A percentile compares a stretch with the other conserved stretches of the same genome.
Evolutionary conservation across 2,113 vertebrate genomes (phyloP).

Genomic region (Ictalurus furcatus): DNA sequence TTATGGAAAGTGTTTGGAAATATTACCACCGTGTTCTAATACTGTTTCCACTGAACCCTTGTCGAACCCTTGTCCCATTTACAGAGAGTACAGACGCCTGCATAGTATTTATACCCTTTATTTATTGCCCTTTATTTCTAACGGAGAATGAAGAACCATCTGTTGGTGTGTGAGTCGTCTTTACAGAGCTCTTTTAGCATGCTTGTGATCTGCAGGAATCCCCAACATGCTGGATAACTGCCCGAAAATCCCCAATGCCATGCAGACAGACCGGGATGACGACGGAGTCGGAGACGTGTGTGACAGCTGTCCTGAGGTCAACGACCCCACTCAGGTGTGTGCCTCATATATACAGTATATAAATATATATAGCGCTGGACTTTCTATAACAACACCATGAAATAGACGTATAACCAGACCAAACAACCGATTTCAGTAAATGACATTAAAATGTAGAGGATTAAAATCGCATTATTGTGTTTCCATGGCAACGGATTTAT

Average conservation of each 20-base stretch:
- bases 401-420: not conserved
- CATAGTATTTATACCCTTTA: not conserved
- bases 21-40: not conserved
- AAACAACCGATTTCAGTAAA: not conserved
- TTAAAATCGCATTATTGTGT: no score
- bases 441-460: not conserved
- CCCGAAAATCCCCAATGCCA: conserved; percentile 89
- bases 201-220: conserved; percentile 74
- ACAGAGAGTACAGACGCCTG: not conserved
- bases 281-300: conserved; percentile 88
- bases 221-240: conserved; percentile 94
- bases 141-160: not conserved
- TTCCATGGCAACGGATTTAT: no score
- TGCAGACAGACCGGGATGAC: conserved; percentile 90
- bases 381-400: no score
- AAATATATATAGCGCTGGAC: no score
- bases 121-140: not conserved
- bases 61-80: not conserved
- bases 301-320: conserved; percentile 89
- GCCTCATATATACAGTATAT: not conserved
- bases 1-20: not conserved
- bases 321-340: conserved; percentile 89
- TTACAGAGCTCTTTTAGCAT: not conserved
- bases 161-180: not conserved
- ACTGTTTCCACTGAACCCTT: not conserved